These are phyloP conservation scores for Polypterus bichir DNA, from an alignment of 2,113 vertebrate genomes.

Conservation along the genomic window DNA sequence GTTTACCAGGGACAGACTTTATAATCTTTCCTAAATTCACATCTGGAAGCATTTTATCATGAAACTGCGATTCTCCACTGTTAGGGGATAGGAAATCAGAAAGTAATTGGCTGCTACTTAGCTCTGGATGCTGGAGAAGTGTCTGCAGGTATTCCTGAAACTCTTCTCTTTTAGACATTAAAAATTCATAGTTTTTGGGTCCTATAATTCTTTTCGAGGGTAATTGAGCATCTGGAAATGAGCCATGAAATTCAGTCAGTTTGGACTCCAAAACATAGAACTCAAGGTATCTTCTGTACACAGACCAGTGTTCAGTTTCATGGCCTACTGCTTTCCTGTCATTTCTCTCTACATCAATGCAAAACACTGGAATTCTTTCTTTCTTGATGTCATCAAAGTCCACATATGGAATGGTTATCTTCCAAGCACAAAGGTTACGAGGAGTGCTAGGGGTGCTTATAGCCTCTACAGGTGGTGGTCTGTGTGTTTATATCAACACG, in stretches of 20 bases:
- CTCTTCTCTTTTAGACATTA: constrained; percentile 77
- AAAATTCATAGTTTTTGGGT: constrained; percentile 88
- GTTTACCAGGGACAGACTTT: constrained; percentile 89
- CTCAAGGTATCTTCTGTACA: constrained; percentile 81
- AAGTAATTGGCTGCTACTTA: constrained; percentile 90
- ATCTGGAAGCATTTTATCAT: constrained; percentile 91
- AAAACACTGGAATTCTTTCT: constrained; percentile 83
- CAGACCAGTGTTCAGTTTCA: constrained; percentile 72
- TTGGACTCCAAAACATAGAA: constrained; percentile 96
- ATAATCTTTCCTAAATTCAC: constrained; percentile 98
- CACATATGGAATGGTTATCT: constrained; percentile 75
- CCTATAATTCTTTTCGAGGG: constrained; percentile 93
- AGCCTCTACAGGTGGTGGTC: constrained; percentile 57
- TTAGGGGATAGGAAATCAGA: constrained; percentile 91
- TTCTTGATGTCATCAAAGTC: constrained; percentile 74
- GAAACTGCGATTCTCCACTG: constrained; percentile 89
- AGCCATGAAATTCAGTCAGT: constrained; percentile 91
- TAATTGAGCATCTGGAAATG: constrained; percentile 86
- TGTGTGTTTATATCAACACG: too few species aligned
- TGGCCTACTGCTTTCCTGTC: constrained; percentile 73
- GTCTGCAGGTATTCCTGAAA: constrained; percentile 94
- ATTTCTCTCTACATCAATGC: constrained; percentile 84
- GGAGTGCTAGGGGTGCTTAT: constrained; percentile 51
- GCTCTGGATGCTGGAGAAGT: constrained; percentile 83
- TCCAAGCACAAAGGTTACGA: constrained; percentile 80